These are phyloP conservation scores for Cosmia pyralina DNA, from an alignment of 2,888 invertebrate genomes.

Conservation along the genomic window DNA sequence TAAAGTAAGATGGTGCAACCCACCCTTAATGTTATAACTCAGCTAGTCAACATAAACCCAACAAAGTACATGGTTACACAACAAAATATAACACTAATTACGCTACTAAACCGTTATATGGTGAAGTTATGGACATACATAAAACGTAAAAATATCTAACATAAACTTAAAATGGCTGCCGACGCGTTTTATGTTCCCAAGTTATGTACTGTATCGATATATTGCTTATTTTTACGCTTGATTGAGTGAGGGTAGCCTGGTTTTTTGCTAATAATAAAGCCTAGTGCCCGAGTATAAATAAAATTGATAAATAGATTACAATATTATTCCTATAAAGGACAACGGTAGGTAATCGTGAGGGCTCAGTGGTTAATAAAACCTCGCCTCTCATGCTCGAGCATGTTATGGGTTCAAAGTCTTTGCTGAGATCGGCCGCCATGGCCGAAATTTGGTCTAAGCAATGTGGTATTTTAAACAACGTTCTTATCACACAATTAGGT, in stretches of 20 bases:
- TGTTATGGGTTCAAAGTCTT: no score
- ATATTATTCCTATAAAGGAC: not conserved
- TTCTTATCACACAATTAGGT: no score
- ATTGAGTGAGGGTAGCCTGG: constrained; percentile 6
- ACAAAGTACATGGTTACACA: constrained; percentile 18
- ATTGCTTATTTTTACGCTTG: constrained; percentile 29
- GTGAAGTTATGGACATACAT: constrained; percentile 50
- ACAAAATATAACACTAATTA: constrained; percentile 59
- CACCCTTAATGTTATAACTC: constrained; percentile 9
- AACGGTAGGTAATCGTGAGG: no score
- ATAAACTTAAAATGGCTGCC: constrained; percentile 47
- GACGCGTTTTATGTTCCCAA: constrained; percentile 36
- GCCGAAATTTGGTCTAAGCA: no score
- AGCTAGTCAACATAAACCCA: not conserved
- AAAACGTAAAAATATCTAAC: constrained; percentile 53
- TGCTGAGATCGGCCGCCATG: no score
- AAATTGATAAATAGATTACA: not conserved
- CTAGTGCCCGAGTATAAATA: not conserved
- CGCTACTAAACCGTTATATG: constrained; percentile 53
- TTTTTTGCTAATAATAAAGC: constrained; percentile 7
- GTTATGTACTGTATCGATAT: constrained; percentile 40
- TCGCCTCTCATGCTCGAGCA: no score
- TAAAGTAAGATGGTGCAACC: no score
- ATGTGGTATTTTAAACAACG: no score
- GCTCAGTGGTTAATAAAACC: no score